phyloP scores from a whole-genome alignment of 35 echinoderm and acorn worm species.

The Anneissia japonica region DNA sequence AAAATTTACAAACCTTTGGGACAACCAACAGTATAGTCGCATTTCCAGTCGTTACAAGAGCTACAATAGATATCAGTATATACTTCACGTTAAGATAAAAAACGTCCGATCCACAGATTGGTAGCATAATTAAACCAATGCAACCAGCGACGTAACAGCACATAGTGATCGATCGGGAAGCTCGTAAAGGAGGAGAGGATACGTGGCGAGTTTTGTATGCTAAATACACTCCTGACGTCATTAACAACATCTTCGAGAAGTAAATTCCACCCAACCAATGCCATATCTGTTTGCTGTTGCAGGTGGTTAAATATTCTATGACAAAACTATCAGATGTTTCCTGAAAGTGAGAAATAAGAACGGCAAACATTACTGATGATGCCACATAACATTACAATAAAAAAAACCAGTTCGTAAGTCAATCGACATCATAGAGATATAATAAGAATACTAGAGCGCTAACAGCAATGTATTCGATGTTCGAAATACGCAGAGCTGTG shows the following conservation, averaged over 20 bases:
- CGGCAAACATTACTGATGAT: too few species aligned
- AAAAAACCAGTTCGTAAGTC: too few species aligned
- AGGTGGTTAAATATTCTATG: not conserved
- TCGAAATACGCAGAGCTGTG: too few species aligned
- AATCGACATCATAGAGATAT: too few species aligned
- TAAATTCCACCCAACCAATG: not conserved
- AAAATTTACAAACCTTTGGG: not conserved
- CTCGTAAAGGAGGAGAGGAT: not conserved
- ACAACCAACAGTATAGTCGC: not conserved
- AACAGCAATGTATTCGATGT: too few species aligned
- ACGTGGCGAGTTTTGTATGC: not conserved
- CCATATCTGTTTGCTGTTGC: not conserved
- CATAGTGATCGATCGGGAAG: not conserved
- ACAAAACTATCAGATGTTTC: not conserved
- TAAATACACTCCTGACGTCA: not conserved
- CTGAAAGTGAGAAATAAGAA: not conserved
- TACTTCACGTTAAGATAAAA: not conserved
- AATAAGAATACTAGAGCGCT: too few species aligned
- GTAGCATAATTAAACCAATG: not conserved
- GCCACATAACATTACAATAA: too few species aligned
- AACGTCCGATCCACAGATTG: not conserved
- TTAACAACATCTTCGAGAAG: not conserved
- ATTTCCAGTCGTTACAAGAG: not conserved
- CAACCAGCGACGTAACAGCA: not conserved
- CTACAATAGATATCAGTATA: not conserved